Evolutionary conservation across 2,888 invertebrate genomes (phyloP).

Genomic region (Agrotis ipsilon): DNA sequence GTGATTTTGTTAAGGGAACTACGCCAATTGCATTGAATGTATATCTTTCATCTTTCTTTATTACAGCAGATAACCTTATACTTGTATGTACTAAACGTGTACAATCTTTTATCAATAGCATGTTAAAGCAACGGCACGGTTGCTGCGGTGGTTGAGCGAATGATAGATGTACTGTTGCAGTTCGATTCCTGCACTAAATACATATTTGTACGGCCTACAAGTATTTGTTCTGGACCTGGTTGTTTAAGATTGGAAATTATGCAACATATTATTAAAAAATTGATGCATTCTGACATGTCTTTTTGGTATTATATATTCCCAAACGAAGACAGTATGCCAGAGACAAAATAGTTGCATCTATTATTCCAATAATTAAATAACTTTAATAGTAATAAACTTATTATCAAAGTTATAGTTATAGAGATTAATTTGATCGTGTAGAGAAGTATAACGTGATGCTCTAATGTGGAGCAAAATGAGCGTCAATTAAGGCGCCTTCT

Average conservation of each 20-base stretch:
- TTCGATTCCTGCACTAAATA: no score
- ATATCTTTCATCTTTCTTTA: neutral
- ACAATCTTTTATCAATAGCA: neutral
- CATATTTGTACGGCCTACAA: no score
- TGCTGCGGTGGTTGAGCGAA: no score
- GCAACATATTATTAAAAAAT: no score
- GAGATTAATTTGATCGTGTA: conserved; percentile 61
- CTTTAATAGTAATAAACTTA: conserved; percentile 20
- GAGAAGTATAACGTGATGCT: conserved; percentile 49
- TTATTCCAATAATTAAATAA: neutral
- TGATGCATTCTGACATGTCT: neutral
- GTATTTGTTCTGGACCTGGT: no score
- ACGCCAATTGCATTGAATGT: neutral
- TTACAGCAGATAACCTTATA: no score
- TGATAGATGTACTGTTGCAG: no score
- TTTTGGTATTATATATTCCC: no score
- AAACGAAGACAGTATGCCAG: no score
- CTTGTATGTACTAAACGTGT: neutral
- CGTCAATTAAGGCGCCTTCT: conserved; percentile 64
- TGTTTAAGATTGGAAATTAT: no score
- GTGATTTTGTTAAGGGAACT: conserved; percentile 1
- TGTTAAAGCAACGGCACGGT: no score
- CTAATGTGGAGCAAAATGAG: conserved; percentile 53
- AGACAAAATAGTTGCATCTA: no score
- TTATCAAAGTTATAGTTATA: conserved; percentile 42